Evolutionary conservation across 2,113 vertebrate species (phyloP).

Genomic region (Cyprinus carpio): DNA sequence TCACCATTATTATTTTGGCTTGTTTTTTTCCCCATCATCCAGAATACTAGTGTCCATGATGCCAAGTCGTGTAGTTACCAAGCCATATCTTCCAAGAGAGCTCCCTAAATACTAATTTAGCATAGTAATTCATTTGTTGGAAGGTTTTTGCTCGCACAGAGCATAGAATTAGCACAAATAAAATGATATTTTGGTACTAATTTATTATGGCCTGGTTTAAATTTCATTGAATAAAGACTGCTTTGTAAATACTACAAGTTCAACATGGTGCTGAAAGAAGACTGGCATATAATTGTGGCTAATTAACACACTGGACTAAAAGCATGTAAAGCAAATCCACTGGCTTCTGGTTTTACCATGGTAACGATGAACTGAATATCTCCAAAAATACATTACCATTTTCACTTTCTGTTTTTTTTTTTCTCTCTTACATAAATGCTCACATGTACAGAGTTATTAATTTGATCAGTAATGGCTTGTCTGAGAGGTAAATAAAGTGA

Average conservation of each 20-base stretch:
- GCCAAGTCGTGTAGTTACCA: not conserved
- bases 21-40: not conserved
- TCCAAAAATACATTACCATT: not conserved
- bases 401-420: not conserved
- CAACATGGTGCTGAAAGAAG: not conserved
- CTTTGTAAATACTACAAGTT: not conserved
- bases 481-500: no score
- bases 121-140: not conserved
- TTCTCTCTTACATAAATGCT: no score
- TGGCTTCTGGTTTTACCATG: conserved; percentile 49
- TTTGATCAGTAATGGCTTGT: no score
- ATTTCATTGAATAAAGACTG: not conserved
- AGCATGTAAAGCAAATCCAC: conserved; percentile 7
- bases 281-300: not conserved
- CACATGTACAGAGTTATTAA: no score
- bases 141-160: not conserved
- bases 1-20: not conserved
- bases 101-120: not conserved
- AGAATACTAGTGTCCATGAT: not conserved
- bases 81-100: not conserved
- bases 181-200: not conserved
- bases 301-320: conserved; percentile 16
- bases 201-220: not conserved
- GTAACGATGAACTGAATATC: conserved; percentile 34
- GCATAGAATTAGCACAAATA: not conserved